Evolutionary conservation across 2,888 invertebrate species (phyloP).

Genomic region (Pseudococcus jackbeardsleyi): DNA sequence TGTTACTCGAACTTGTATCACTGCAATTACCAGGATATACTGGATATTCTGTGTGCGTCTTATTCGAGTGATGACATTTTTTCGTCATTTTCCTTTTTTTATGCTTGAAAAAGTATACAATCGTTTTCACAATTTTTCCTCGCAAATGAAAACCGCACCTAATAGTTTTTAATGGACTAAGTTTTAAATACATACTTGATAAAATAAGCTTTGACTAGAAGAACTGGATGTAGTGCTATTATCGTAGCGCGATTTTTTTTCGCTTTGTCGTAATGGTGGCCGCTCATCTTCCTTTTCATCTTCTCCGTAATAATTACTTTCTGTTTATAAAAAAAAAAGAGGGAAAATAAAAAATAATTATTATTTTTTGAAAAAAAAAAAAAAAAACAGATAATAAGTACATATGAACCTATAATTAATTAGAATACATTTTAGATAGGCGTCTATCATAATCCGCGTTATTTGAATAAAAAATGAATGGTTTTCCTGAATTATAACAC

Average conservation of each 20-base stretch:
- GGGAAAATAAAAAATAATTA: neutral
- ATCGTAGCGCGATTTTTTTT: neutral
- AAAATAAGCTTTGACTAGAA: neutral
- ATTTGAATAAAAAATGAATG: neutral
- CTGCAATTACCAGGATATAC: neutral
- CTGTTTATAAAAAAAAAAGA: neutral
- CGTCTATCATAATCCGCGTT: neutral
- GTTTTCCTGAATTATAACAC: too few relatives aligned
- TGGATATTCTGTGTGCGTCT: neutral
- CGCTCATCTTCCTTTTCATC: slow-evolving; percentile 33
- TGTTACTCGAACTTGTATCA: slow-evolving; percentile 56
- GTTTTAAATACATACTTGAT: neutral
- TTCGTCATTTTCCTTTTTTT: slow-evolving; percentile 39
- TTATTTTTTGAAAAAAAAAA: too few relatives aligned
- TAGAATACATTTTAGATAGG: too few relatives aligned
- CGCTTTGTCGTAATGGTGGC: neutral
- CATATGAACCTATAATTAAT: too few relatives aligned
- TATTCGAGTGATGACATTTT: neutral
- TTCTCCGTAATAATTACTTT: slow-evolving; percentile 48
- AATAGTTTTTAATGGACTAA: too few relatives aligned
- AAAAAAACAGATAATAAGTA: too few relatives aligned
- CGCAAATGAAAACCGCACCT: too few relatives aligned
- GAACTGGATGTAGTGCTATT: slow-evolving; percentile 39
- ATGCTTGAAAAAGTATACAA: slow-evolving; percentile 3
- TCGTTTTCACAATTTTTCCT: too few relatives aligned